These are phyloP conservation scores for Trichacis sp. DNA, from an alignment of 2,888 invertebrate species.

Conservation along the genomic window DNA sequence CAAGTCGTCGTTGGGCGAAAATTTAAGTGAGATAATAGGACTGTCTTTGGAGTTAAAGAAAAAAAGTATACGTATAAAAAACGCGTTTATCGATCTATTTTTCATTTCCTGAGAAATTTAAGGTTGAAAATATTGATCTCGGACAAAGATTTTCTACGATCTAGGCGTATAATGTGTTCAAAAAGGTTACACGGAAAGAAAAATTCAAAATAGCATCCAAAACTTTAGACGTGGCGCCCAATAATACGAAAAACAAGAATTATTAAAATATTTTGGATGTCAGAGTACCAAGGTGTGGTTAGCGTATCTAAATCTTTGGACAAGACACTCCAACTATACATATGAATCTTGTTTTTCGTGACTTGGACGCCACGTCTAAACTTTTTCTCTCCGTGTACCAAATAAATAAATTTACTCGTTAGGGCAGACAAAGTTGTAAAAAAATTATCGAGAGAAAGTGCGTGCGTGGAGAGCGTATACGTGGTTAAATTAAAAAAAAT, in stretches of 20 bases:
- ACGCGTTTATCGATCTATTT: constrained; percentile 49
- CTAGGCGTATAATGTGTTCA: constrained; percentile 68
- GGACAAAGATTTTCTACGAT: constrained; percentile 62
- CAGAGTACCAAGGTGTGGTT: no score
- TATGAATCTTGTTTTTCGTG: no score
- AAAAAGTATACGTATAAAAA: constrained; percentile 44
- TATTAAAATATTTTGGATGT: no score
- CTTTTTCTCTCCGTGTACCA: no score
- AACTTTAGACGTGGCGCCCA: no score
- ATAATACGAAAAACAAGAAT: no score
- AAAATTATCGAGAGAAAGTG: constrained; percentile 45
- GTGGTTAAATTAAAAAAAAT: constrained; percentile 58
- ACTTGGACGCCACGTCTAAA: no score
- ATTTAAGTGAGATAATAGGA: constrained; percentile 54
- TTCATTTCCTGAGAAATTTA: constrained; percentile 50
- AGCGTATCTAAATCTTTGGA: no score
- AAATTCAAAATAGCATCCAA: no score
- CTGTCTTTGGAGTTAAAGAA: constrained; percentile 55
- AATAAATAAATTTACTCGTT: constrained; percentile 39
- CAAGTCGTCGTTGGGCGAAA: constrained; percentile 45
- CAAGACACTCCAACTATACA: no score
- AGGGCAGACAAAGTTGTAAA: constrained; percentile 42
- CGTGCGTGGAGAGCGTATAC: constrained; percentile 45
- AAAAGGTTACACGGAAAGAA: no score
- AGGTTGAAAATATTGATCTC: constrained; percentile 47